Conservation (phyloP, 2,797 vertebrate species). For the Macropus fuliginosus region DNA sequence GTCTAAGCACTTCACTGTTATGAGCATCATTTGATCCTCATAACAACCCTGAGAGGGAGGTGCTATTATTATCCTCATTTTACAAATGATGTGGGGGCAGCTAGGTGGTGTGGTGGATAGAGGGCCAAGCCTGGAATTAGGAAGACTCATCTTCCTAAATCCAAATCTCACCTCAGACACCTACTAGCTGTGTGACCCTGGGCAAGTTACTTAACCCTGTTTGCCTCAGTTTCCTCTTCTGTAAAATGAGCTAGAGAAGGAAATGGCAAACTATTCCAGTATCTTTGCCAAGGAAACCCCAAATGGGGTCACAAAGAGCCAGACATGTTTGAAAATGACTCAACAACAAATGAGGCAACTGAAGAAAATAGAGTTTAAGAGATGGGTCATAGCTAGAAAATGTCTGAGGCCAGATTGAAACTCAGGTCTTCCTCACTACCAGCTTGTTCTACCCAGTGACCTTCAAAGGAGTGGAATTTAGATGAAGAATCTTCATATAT, state of each 20-base stretch:
- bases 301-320: neutral
- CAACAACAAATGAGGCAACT: neutral
- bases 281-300: neutral
- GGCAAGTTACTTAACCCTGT: neutral
- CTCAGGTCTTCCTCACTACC: neutral
- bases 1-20: neutral
- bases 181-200: neutral
- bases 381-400: neutral
- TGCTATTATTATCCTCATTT: neutral
- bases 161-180: neutral
- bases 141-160: neutral
- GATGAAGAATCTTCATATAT: neutral
- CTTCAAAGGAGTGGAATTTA: neutral
- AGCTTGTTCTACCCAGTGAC: neutral
- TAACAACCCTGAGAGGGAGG: neutral
- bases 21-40: neutral
- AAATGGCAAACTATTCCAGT: neutral
- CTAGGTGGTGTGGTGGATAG: neutral
- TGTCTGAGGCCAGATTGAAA: neutral
- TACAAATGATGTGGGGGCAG: neutral
- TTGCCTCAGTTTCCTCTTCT: neutral
- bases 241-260: neutral
- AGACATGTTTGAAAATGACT: neutral
- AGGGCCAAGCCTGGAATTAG: neutral
- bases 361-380: neutral